phyloP scores from a whole-genome alignment of 2,888 invertebrate genomes.

The Ceramica pisi region DNA sequence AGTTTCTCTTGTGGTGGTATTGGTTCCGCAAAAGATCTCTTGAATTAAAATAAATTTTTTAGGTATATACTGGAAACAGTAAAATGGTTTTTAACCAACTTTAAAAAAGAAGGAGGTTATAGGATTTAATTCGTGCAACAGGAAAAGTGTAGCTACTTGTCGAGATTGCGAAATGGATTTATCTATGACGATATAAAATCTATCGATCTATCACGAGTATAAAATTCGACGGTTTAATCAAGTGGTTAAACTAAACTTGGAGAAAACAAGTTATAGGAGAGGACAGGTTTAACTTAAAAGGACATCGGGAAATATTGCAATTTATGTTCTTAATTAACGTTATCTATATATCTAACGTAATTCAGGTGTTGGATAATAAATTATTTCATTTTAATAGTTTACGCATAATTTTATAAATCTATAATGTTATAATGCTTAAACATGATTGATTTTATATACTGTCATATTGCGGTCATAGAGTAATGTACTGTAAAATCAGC shows the following conservation, averaged over 20 bases:
- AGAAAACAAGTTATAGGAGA: slow-evolving; percentile 22
- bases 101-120: too few relatives aligned
- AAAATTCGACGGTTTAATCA: slow-evolving; percentile 40
- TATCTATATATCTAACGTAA: background rate
- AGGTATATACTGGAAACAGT: too few relatives aligned
- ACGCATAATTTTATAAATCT: background rate
- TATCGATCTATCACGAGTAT: too few relatives aligned
- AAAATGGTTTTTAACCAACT: too few relatives aligned
- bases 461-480: background rate
- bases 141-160: background rate
- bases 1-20: too few relatives aligned
- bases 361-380: background rate
- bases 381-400: background rate
- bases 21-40: too few relatives aligned
- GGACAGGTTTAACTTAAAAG: slow-evolving; percentile 35
- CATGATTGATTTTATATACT: background rate
- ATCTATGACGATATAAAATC: too few relatives aligned
- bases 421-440: background rate
- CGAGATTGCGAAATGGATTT: slow-evolving; percentile 45
- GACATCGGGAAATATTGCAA: slow-evolving; percentile 1
- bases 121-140: too few relatives aligned
- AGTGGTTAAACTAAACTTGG: slow-evolving; percentile 30
- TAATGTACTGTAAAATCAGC: too few relatives aligned
- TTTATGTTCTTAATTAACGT: slow-evolving; percentile 16
- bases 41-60: too few relatives aligned